These are phyloP conservation scores for Colletes gigas DNA, from an alignment of 1,140 invertebrate genomes.

Conservation along the genomic window DNA sequence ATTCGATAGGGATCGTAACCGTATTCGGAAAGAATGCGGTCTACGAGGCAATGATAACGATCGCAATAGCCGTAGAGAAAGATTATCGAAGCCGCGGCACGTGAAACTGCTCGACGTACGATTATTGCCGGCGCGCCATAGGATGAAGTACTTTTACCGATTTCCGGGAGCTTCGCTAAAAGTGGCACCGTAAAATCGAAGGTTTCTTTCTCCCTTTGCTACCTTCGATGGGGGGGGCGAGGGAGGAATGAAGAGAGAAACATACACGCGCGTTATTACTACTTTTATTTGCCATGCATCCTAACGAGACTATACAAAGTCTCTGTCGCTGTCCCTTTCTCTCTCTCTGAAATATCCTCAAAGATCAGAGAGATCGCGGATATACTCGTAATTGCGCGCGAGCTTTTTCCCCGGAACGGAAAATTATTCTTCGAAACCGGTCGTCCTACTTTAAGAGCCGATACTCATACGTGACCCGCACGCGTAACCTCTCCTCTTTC, in stretches of 20 bases:
- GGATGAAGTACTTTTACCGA: not conserved
- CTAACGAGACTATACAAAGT: not conserved
- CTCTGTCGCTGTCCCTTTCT: not conserved
- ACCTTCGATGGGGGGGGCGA: not conserved
- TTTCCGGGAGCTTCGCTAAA: slow-evolving; percentile 23
- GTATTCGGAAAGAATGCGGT: slow-evolving; percentile 36
- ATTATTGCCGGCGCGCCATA: slow-evolving; percentile 2
- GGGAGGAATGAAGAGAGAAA: not conserved
- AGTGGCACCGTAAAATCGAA: slow-evolving; percentile 7
- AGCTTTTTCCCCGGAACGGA: not conserved
- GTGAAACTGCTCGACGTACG: slow-evolving; percentile 33
- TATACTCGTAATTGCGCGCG: slow-evolving; percentile 13
- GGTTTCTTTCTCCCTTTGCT: not conserved
- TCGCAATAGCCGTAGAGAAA: slow-evolving; percentile 40
- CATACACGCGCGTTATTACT: slow-evolving; percentile 2
- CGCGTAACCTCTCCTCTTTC: not conserved
- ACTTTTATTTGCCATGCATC: not conserved
- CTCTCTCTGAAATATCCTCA: not conserved
- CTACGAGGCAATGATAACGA: slow-evolving; percentile 40
- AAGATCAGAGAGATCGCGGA: not conserved
- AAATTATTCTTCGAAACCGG: slow-evolving; percentile 36
- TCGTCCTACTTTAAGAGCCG: slow-evolving; percentile 18
- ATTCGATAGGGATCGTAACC: slow-evolving; percentile 22
- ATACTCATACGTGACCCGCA: slow-evolving; percentile 20
- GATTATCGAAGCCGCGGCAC: slow-evolving; percentile 42